These are phyloP conservation scores for Anguilla obscura DNA, from an alignment of 2,797 vertebrate genomes.

Conservation along the genomic window DNA sequence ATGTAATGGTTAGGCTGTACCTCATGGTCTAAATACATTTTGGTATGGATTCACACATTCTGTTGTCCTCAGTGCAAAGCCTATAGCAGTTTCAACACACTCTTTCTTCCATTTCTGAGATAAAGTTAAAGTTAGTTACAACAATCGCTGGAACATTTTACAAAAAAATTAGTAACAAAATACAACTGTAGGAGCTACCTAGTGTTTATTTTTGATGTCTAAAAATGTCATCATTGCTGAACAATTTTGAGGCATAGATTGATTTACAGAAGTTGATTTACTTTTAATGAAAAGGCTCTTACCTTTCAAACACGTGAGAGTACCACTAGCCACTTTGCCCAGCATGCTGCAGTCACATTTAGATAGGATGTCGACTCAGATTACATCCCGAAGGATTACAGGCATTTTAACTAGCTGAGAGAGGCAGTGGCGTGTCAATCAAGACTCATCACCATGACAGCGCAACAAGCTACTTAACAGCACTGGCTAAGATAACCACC, in stretches of 20 bases:
- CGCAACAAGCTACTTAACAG: slow-evolving; percentile 61
- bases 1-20: neutral
- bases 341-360: slow-evolving; percentile 43
- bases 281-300: neutral
- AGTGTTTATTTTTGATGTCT: neutral
- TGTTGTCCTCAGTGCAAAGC: neutral
- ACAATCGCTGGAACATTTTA: neutral
- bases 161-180: neutral
- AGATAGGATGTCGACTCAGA: slow-evolving; percentile 55
- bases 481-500: slow-evolving; percentile 56
- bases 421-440: slow-evolving; percentile 40
- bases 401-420: slow-evolving; percentile 60
- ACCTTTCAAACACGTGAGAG: slow-evolving; percentile 34
- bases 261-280: neutral
- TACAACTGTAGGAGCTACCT: neutral
- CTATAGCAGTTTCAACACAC: neutral
- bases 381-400: slow-evolving; percentile 44
- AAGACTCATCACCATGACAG: slow-evolving; percentile 38
- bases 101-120: neutral
- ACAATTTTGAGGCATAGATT: neutral
- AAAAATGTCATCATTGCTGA: neutral
- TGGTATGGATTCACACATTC: neutral
- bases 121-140: neutral
- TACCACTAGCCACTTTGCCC: slow-evolving; percentile 26
- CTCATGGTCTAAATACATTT: neutral